These are phyloP conservation scores for Boleophthalmus pectinirostris DNA, from an alignment of 2,113 vertebrate species.

Conservation along the genomic window DNA sequence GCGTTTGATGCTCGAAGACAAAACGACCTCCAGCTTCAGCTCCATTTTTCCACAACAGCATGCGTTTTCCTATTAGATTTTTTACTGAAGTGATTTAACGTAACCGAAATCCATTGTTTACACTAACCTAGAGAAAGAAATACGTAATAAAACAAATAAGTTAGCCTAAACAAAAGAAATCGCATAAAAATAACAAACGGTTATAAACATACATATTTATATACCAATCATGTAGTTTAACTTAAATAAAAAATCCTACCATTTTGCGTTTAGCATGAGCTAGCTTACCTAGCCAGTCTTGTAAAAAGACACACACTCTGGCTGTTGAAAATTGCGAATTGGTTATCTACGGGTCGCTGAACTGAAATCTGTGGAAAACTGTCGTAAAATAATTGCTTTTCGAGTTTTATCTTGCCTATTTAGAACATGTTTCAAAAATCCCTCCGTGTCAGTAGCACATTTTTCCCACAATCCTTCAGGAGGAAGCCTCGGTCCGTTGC, in stretches of 20 bases:
- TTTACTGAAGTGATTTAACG: neutral
- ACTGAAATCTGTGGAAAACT: fast-evolving
- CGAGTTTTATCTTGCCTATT: conserved; percentile 13
- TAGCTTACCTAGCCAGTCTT: conserved; percentile 47
- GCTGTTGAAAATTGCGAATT: neutral
- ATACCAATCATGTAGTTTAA: too few relatives aligned
- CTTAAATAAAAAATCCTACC: neutral
- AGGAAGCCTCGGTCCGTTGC: conserved; percentile 63
- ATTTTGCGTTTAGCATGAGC: conserved; percentile 47
- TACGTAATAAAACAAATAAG: neutral
- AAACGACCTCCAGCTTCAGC: conserved; percentile 75
- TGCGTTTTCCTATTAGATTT: conserved; percentile 9
- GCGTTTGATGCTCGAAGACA: conserved; percentile 80
- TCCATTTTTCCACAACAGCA: conserved; percentile 65
- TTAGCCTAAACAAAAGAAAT: neutral
- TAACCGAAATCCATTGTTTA: neutral
- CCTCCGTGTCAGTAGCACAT: conserved; percentile 56
- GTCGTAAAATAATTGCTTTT: neutral
- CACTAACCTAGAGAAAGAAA: neutral
- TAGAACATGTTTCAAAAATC: conserved; percentile 73
- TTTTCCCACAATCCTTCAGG: conserved; percentile 65
- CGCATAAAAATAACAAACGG: neutral
- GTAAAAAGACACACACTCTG: neutral
- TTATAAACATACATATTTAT: too few relatives aligned
- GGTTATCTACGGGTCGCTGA: neutral